Base-by-base conservation (phyloP, 2,797 vertebrate genomes). In the Hafferia zeledoni region DNA sequence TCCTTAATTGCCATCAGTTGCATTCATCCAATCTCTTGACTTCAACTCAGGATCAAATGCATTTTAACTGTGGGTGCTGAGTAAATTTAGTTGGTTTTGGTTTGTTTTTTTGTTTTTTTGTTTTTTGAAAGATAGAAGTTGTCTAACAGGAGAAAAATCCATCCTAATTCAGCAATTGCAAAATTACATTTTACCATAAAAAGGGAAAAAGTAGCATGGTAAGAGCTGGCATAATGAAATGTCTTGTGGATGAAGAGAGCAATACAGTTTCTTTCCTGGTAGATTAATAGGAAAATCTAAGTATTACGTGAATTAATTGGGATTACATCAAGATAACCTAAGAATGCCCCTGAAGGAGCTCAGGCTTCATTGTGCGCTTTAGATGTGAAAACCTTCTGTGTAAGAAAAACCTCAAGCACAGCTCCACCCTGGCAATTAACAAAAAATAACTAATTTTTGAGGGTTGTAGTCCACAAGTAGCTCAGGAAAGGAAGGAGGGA, bases 371-470 rank as follows among this genome's bases (percentile, higher is more conserved):
- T 53, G 10, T 55, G 52, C 17, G 39, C 69, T 71, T 87, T 37
- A 80, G 35, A 64, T 25, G 10, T 15, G 27, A 69, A 94, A 83
- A 74, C 19, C 11, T 83, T 67, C 52, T 71, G 30, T 60, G 23
- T 76, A 30, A 65, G 70, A 69, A 52, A 67, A 74, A 53, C 17
- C 23, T 60, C 22, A 13, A 75, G 37, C 57, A 30, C 11, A 33
- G 27, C 20, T 90, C 55, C 90, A 68, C 72, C 31, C 37, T 27
- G 37, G 23, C 72, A 69, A 90, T 94, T 89, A 87, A 68, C 76
- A 87, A 65, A 75, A 86, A 39, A 70, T 30, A 63, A 56, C 80
- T 83, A 86, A 61, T 93, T 95, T 93, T 90, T 74, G 71, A 91
- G 81, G 44, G 65, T 55, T 94, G 75, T 79, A 89, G 59, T 59